Evolutionary conservation across 2,113 vertebrate genomes (phyloP).

Genomic region (Hassar affinis): DNA sequence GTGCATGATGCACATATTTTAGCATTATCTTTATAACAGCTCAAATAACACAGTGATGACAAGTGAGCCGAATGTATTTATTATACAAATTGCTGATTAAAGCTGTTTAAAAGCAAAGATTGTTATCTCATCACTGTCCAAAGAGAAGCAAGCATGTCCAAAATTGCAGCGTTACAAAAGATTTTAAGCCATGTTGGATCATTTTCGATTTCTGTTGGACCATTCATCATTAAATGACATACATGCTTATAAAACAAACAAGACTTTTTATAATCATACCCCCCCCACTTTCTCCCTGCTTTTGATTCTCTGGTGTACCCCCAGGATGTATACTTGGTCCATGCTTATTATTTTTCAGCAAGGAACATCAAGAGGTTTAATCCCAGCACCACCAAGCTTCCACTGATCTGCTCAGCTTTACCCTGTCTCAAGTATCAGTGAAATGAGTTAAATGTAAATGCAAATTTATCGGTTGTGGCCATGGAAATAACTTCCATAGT

Average conservation of each 20-base stretch:
- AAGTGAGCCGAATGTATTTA: background rate
- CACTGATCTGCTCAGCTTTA: background rate
- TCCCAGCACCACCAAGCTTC: background rate
- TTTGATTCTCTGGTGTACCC: background rate
- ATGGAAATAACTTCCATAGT: slow-evolving; percentile 11
- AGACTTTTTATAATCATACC: background rate
- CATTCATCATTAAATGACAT: too few species aligned
- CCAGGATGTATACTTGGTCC: background rate
- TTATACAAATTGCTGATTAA: background rate
- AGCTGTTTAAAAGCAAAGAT: background rate
- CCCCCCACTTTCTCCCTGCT: background rate
- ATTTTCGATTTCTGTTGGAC: too few species aligned
- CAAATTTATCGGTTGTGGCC: background rate
- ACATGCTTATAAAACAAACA: background rate
- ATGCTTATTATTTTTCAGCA: background rate
- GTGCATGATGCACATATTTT: background rate
- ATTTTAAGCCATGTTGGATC: too few species aligned
- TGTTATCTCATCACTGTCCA: too few species aligned
- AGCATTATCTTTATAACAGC: background rate
- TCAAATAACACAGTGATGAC: background rate
- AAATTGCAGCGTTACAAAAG: too few species aligned
- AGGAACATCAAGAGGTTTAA: background rate
- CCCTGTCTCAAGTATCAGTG: background rate
- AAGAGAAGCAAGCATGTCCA: too few species aligned
- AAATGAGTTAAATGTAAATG: background rate